Evolutionary conservation across 2,888 invertebrate species (phyloP).

Genomic region (Melolontha melolontha): DNA sequence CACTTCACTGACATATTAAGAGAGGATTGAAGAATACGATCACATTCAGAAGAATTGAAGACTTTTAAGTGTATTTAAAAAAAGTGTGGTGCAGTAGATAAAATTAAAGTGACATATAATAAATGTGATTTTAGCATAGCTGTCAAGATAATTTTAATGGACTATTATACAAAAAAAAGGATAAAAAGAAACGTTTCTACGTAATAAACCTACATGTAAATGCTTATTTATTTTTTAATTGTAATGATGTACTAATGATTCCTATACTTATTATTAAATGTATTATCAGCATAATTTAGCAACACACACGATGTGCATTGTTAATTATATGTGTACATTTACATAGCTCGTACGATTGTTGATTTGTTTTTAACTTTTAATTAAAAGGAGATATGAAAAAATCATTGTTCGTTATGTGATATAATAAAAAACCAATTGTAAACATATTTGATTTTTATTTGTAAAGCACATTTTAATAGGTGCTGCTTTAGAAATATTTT

Average conservation of each 20-base stretch:
- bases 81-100: neutral
- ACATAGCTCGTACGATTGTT: conserved; percentile 10
- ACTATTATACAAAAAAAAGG: neutral
- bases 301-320: conserved; percentile 1
- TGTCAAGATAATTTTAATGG: conserved; percentile 6
- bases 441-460: neutral
- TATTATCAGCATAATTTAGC: conserved; percentile 20
- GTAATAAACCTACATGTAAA: conserved; percentile 21
- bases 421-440: conserved; percentile 22
- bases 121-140: conserved; percentile 31
- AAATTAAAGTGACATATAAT: conserved; percentile 15
- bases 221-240: conserved; percentile 37
- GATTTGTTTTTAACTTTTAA: conserved; percentile 8
- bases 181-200: conserved; percentile 17
- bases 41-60: neutral
- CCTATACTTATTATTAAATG: conserved; percentile 31
- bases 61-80: neutral
- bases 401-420: conserved; percentile 31
- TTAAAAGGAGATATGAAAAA: conserved; percentile 2
- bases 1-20: conserved; percentile 30
- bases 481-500: too few species aligned
- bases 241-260: conserved; percentile 33
- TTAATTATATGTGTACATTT: conserved; percentile 18
- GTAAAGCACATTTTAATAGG: too few species aligned
- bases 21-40: conserved; percentile 12